Evolutionary conservation across 2,797 vertebrate species (phyloP), one percentile per base, ranked within the genome.

Genomic region (Alauda arvensis): DNA sequence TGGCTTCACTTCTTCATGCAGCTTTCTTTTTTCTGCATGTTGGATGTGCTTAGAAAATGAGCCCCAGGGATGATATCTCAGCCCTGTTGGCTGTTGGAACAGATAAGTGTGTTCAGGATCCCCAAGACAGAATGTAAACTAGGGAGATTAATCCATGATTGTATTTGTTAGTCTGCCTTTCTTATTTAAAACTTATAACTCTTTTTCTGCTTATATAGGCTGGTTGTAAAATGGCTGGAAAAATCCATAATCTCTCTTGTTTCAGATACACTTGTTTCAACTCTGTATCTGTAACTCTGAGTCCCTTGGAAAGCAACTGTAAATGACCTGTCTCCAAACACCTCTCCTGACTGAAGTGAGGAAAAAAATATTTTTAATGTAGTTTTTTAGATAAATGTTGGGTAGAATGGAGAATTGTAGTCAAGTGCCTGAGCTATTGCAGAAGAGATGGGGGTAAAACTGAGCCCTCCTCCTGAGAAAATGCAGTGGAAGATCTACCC

Each of bases 391-490:
- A 39, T 61, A 69, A 77, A 18, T 37, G 3, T 61, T 65, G 57
- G 8, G 10, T 65, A 53, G 43, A 52, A 48, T 31, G 49, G 10
- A 53, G 28, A 77, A 26, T 12, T 87, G 26, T 3, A 19, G 25
- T 49, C 23, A 55, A 40, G 17, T 56, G 15, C 16, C 28, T 37
- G 48, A 86, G 62, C 39, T 87, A 29, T 60, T 79, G 62, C 8
- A 31, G 40, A 65, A 59, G 37, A 10, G 31, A 4, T 6, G 3
- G 6, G 17, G 1, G 0, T 42, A 9, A n/a, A 14, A 31, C 26
- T 65, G 34, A 86, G 10, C 29, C 5, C 12, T 33, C 39, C 45
- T 52, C 18, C 1, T 10, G 19, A n/a, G 42, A 72, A 72, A 43
- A 45, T 18, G 8, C 19, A 53, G 4, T 52, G 23, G 23, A 37